Conservation (phyloP, 2,113 vertebrate species). For the Pionites leucogaster region DNA sequence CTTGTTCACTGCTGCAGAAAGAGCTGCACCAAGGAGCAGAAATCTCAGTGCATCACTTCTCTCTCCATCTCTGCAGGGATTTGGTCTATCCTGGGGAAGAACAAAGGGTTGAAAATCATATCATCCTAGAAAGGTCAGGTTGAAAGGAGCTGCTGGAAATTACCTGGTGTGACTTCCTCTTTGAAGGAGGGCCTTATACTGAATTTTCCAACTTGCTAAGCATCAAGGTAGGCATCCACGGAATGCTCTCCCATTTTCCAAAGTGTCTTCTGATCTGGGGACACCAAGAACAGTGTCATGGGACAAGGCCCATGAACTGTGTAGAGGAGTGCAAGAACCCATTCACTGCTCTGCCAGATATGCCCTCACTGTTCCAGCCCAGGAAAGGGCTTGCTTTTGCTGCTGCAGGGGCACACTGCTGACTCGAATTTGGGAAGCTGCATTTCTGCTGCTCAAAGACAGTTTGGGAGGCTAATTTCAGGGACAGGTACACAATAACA, state of each 20-base stretch:
- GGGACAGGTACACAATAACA: background rate
- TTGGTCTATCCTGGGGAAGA: background rate
- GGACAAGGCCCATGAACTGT: background rate
- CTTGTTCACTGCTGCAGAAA: background rate
- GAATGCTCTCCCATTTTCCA: background rate
- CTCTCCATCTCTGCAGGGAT: background rate
- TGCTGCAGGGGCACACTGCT: background rate
- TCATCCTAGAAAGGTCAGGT: background rate
- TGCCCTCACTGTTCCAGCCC: rapidly evolving
- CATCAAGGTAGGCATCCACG: background rate
- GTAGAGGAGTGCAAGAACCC: background rate
- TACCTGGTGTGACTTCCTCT: background rate
- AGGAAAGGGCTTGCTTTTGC: background rate
- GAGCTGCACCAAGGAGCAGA: background rate
- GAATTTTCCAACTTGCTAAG: background rate
- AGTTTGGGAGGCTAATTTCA: background rate
- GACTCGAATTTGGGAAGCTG: background rate
- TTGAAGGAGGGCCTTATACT: background rate
- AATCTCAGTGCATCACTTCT: background rate
- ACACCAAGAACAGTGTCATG: no score
- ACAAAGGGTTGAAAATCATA: background rate
- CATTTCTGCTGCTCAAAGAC: background rate
- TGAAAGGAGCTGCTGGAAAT: background rate
- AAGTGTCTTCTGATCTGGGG: background rate
- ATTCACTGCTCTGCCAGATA: background rate